Conservation (phyloP, 2,797 vertebrate genomes). For the Tolypeutes matacus region DNA sequence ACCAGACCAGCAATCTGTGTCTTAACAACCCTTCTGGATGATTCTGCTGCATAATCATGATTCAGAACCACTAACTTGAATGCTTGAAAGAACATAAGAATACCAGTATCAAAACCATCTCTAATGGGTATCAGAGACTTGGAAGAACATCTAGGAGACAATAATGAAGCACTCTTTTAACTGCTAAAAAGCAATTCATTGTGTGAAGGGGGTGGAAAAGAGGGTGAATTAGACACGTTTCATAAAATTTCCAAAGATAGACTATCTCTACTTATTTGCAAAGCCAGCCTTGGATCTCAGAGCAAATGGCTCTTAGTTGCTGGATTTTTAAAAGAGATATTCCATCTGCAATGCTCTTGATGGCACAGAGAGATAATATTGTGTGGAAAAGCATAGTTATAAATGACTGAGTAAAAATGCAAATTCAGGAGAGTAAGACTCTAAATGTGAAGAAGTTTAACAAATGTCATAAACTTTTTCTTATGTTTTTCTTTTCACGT, state of each 20-base stretch:
- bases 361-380: background rate
- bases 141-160: slow-evolving; percentile 37
- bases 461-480: background rate
- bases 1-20: background rate
- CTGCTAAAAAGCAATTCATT: background rate
- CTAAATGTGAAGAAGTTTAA: background rate
- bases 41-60: background rate
- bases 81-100: background rate
- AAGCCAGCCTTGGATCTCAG: background rate
- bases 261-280: background rate
- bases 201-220: background rate
- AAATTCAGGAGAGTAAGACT: background rate
- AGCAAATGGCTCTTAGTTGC: background rate
- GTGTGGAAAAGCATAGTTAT: background rate
- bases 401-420: background rate
- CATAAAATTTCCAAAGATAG: background rate
- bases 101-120: background rate
- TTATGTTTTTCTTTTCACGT: background rate
- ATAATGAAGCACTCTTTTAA: background rate
- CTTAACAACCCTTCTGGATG: background rate
- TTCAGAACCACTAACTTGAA: background rate
- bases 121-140: background rate
- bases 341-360: background rate
- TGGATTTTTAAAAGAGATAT: slow-evolving; percentile 21
- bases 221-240: background rate